Percentiles rank a stretch among this genome's conserved stretches.
Conservation (phyloP, 2,797 vertebrate species). For the Glyptemys insculpta region DNA sequence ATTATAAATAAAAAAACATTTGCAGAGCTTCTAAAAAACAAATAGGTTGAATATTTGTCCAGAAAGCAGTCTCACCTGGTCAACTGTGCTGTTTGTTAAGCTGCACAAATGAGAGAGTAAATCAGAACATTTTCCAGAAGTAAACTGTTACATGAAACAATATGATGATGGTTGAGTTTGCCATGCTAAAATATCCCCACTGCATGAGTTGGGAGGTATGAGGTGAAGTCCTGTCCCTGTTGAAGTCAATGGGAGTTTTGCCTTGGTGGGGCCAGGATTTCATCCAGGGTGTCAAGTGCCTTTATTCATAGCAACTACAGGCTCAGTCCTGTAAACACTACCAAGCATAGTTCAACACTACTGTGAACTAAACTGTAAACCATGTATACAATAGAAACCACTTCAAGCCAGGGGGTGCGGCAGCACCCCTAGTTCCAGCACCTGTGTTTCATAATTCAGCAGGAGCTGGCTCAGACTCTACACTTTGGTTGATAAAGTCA, state of each 20-base stretch:
- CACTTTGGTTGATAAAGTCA: rapidly evolving
- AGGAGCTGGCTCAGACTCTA: neutral
- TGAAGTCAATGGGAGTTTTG: constrained; percentile 7
- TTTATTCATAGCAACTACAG: neutral
- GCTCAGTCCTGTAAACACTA: neutral
- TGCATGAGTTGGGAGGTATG: neutral
- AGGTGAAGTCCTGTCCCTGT: neutral
- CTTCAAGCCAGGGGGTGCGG: too few relatives aligned
- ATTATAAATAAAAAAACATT: neutral
- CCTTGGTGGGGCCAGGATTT: neutral
- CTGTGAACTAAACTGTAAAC: too few relatives aligned
- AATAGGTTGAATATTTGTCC: neutral
- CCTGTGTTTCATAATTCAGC: neutral
- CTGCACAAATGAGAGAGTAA: neutral
- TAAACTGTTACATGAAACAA: neutral
- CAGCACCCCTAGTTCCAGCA: too few relatives aligned
- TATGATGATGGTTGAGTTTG: neutral
- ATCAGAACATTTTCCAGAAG: neutral
- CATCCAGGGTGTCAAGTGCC: neutral
- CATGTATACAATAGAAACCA: too few relatives aligned
- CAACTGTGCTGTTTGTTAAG: neutral
- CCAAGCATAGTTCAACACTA: neutral
- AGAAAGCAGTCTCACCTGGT: neutral
- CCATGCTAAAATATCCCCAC: neutral
- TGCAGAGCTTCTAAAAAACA: neutral